Base-by-base conservation (phyloP, 2,888 invertebrate genomes). In the Mesochorus sp. region DNA sequence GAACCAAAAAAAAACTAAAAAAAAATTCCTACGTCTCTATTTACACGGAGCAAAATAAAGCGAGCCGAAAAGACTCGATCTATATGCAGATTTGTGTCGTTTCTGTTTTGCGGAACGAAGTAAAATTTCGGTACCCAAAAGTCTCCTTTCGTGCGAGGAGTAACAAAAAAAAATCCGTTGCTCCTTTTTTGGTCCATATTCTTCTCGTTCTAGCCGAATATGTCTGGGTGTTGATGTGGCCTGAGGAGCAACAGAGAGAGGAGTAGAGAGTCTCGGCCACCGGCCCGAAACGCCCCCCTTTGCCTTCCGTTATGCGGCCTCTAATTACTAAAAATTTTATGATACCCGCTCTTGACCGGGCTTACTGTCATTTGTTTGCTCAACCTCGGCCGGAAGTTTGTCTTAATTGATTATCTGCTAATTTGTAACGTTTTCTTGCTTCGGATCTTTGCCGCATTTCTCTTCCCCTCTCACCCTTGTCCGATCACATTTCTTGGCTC, bases 351-450 rank as follows among this genome's bases (percentile, higher is more conserved):
- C 47, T 42, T 21, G 8, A 39, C 4, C 31, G 53, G 28, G 44
- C 39, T 57, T 64, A 78, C 82, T 87, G 86, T 87, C 85, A 87
- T 86, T 88, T 87, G 85, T 86, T 88, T 87, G 87, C 64, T 84
- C 81, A 86, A 84, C 82, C 83, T 79, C 59, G 59, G 82, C 87
- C 86, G 87, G 88, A 88, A 86, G 87, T 86, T 80, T n/a, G n/a
- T 76, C 82, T 82, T 87, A 88, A 89, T 89, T 89, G 89, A 87
- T 89, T 86, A 86, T 88, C 86, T 83, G 87, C 85, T 89, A 88
- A 89, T 89, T 88, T 88, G 87, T 87, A 86, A 85, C 81, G 84
- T 86, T 81, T 64, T 61, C 80, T 80, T 49, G 80, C 76, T 82
- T 80, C 51, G 55, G 59, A 70, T 26, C 55, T 78, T 28, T 8